These are phyloP conservation scores for Dryocosmus kuriphilus DNA, from an alignment of 2,888 invertebrate genomes.

Conservation along the genomic window DNA sequence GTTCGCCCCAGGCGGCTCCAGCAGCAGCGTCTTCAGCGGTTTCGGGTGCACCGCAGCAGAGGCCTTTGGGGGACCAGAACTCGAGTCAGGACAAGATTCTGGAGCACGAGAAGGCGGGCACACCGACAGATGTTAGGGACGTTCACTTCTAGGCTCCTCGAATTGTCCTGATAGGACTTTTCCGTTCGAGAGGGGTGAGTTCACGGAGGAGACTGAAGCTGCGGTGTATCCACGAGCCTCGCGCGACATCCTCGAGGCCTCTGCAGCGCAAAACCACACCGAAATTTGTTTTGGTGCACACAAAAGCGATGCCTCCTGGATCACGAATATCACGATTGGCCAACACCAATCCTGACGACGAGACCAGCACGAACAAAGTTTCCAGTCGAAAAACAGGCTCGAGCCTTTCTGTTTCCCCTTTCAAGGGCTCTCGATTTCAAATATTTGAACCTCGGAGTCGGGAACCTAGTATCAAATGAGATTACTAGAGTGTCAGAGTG, in stretches of 20 bases:
- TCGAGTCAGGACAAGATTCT: conserved; percentile 78
- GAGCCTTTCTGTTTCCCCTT: not conserved
- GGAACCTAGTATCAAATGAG: conserved; percentile 13
- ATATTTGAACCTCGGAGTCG: not conserved
- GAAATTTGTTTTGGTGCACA: conserved; percentile 13
- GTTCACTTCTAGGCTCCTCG: conserved; percentile 83
- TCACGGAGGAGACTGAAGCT: conserved; percentile 11
- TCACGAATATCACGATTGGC: not conserved
- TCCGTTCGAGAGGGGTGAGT: not conserved
- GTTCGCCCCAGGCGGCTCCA: conserved; percentile 64
- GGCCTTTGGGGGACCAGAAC: conserved; percentile 72
- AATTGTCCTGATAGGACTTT: conserved; percentile 4
- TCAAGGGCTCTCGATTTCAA: not conserved
- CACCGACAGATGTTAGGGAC: conserved; percentile 92
- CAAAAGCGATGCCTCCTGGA: conserved; percentile 44
- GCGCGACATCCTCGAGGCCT: not conserved
- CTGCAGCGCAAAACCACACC: not conserved
- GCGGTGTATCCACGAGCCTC: not conserved
- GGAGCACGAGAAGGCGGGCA: conserved; percentile 85
- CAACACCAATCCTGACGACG: not conserved
- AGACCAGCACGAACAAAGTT: not conserved
- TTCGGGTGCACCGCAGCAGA: conserved; percentile 58
- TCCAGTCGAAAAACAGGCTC: conserved; percentile 1
- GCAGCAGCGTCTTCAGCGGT: conserved; percentile 75
- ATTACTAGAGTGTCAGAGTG: conserved; percentile 1